Evolutionary conservation across 2,888 invertebrate genomes (phyloP), one percentile per base, ranked within the genome.

Genomic region (Oscheius sp.): DNA sequence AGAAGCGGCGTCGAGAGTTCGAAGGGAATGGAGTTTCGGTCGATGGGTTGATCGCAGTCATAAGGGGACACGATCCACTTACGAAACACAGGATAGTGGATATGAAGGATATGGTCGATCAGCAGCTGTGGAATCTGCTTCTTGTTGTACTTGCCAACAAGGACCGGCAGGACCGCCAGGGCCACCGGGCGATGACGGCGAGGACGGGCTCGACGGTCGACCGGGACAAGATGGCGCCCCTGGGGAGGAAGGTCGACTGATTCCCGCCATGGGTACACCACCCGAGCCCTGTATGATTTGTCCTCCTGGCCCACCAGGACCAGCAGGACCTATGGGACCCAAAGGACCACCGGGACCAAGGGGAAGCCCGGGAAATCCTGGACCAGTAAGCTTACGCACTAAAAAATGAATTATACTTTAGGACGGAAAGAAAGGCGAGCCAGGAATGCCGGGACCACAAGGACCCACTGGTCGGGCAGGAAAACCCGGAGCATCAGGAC

Each of bases 211-310:
- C 18, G 83, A 83, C 59, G 83, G 83, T 56, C 78, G 76, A 52
- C 68, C 80, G 0, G 83, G 83, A 63, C 69, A 59, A 5, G 79
- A 81, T 55, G 81, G 81, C 9, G 64, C 74, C 25, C 71, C 74
- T 16, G 81, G 81, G 56, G 73, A 73, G 61, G 78, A 79, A 69
- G 81, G 81, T 16, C 64, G 56, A 6, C 70, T 79, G 13, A 73
- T 79, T 0, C 78, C 78, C 46, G 74, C 81, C 21, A 59, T 81
- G 23, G 79, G 81, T 12, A 63, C 56, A 45, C 72, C 73, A 1
- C 79, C 81, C 23, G 87, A 87, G 74, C 87, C 87, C 2, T 87
- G 87, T 68, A 75, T 85, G n/a, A 86, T 88, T 69, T 87, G 87
- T 69, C 86, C 87, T 18, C 78, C 82, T 12, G 87, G 87, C 13